These are phyloP conservation scores for Oncorhynchus nerka DNA, from an alignment of 2,113 vertebrate species.

Conservation along the genomic window DNA sequence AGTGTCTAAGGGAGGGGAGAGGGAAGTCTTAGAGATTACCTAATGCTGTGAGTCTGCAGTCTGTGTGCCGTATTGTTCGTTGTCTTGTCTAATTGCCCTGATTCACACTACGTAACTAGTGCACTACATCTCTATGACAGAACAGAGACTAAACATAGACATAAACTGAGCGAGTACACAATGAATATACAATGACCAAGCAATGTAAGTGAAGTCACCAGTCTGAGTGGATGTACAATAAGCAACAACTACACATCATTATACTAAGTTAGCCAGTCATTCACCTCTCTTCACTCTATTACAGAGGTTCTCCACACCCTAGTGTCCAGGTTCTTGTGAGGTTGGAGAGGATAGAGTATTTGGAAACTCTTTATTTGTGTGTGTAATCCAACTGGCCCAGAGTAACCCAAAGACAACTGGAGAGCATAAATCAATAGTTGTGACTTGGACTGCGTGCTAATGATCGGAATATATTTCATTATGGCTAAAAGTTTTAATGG, in stretches of 20 bases:
- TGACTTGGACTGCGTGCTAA: not conserved
- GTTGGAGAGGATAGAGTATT: not conserved
- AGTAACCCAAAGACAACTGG: conserved; percentile 27
- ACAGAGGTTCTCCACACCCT: not conserved
- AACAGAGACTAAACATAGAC: conserved; percentile 12
- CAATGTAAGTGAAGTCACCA: not conserved
- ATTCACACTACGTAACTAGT: conserved; percentile 2
- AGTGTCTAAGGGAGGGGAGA: not conserved
- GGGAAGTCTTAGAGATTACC: conserved; percentile 23
- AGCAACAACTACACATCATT: not conserved
- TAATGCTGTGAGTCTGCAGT: conserved; percentile 1
- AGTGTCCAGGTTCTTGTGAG: not conserved
- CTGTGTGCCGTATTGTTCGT: conserved; percentile 3
- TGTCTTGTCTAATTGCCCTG: conserved; percentile 14
- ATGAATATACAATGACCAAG: not conserved
- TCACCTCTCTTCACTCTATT: not conserved
- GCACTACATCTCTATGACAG: not conserved
- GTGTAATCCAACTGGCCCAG: conserved; percentile 11
- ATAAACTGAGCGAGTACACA: not conserved
- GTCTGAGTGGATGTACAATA: not conserved
- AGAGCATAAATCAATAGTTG: conserved; percentile 34
- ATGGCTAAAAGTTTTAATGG: not conserved
- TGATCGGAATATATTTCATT: not conserved
- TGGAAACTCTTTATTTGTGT: conserved; percentile 23
- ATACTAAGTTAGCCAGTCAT: not conserved